Conservation (phyloP, 2,113 vertebrate species). For the Leptosomus discolor region DNA sequence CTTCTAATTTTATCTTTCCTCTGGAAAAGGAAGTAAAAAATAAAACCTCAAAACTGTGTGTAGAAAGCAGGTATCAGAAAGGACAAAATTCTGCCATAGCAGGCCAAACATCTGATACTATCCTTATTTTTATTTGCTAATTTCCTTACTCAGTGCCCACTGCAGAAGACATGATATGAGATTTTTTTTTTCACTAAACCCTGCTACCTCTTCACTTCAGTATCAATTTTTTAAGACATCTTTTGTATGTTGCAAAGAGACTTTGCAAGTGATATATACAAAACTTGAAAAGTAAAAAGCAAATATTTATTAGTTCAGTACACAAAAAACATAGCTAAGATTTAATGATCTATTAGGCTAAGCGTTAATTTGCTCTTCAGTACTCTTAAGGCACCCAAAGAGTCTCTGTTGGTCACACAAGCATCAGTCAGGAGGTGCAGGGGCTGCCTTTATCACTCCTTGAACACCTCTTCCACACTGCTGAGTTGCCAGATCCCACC, state of each 20-base stretch:
- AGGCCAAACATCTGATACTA: neutral
- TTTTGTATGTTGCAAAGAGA: neutral
- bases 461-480: neutral
- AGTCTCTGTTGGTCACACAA: neutral
- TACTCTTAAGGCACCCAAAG: fast-evolving
- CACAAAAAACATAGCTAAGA: neutral
- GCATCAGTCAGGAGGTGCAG: neutral
- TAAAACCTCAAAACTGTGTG: neutral
- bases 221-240: neutral
- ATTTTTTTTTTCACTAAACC: neutral
- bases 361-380: neutral
- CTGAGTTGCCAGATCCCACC: neutral
- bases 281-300: neutral
- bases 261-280: neutral
- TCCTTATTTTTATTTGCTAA: neutral
- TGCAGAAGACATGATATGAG: neutral
- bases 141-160: neutral
- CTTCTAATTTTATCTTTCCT: neutral
- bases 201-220: neutral
- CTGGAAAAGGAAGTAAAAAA: neutral
- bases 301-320: neutral
- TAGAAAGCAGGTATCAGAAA: neutral
- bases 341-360: neutral
- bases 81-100: neutral
- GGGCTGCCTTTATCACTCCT: neutral